These are phyloP conservation scores for Eupithecia pulchellata DNA, from an alignment of 2,888 invertebrate species.

Conservation along the genomic window DNA sequence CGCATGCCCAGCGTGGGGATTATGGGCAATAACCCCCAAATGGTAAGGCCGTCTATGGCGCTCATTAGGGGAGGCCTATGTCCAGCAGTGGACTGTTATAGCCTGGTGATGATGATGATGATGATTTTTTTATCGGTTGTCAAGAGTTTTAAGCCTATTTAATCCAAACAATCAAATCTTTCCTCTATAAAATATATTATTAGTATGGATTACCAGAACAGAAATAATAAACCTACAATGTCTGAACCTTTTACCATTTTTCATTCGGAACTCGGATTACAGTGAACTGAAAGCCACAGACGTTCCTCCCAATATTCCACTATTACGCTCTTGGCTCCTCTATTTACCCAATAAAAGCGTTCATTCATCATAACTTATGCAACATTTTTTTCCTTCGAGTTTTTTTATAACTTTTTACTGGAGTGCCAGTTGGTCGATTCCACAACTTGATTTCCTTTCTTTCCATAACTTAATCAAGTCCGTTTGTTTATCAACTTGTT, in stretches of 20 bases:
- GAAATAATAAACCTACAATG: neutral
- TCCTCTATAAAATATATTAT: too few species aligned
- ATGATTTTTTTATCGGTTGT: too few species aligned
- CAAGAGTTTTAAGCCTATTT: too few species aligned
- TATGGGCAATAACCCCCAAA: too few species aligned
- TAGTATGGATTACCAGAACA: too few species aligned
- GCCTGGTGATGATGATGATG: too few species aligned
- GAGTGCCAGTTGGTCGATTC: neutral
- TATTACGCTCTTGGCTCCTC: neutral
- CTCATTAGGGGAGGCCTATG: too few species aligned
- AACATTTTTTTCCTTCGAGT: too few species aligned
- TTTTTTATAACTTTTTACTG: neutral
- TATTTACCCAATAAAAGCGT: neutral
- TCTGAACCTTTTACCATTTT: neutral
- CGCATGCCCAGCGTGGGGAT: too few species aligned
- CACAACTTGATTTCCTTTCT: neutral
- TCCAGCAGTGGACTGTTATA: too few species aligned
- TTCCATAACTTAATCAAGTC: neutral
- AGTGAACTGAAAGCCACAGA: neutral
- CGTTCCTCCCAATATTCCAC: neutral
- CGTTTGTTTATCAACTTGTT: neutral
- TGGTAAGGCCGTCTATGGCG: too few species aligned
- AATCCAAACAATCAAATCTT: too few species aligned
- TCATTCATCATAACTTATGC: neutral
- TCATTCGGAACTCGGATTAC: neutral